These are phyloP conservation scores for Monopterus albus DNA, from an alignment of 2,113 vertebrate species.

Conservation along the genomic window DNA sequence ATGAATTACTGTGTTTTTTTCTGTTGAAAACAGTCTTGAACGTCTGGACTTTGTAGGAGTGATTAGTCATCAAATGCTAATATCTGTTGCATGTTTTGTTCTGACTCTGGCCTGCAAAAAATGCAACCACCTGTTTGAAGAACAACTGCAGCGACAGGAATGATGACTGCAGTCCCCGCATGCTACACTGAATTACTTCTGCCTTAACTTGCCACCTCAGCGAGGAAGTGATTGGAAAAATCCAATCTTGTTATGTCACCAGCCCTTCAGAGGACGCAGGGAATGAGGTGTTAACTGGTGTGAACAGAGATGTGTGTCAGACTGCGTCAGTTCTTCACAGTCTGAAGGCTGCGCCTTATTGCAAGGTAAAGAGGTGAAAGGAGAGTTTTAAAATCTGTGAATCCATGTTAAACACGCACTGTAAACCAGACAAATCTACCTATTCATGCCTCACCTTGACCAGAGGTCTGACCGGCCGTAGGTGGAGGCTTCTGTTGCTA, in stretches of 20 bases:
- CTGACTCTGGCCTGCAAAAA: too few relatives aligned
- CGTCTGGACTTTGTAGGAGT: too few relatives aligned
- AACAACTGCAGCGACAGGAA: neutral
- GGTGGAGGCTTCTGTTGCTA: conserved; percentile 81
- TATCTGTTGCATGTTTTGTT: too few relatives aligned
- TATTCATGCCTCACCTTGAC: conserved; percentile 85
- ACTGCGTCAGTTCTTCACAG: neutral
- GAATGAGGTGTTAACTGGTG: neutral
- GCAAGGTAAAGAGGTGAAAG: neutral
- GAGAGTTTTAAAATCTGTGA: neutral
- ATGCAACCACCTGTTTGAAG: neutral
- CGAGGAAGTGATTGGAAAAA: conserved; percentile 50
- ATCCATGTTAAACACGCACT: too few relatives aligned
- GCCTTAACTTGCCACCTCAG: conserved; percentile 15
- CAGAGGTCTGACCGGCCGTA: conserved; percentile 82
- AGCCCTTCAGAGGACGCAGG: conserved; percentile 34
- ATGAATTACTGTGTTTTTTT: too few relatives aligned
- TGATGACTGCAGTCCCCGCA: conserved; percentile 4
- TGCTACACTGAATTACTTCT: conserved; percentile 26
- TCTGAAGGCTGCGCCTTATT: neutral
- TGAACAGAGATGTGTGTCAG: neutral
- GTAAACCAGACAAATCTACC: neutral
- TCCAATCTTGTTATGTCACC: conserved; percentile 44
- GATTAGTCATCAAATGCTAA: neutral
- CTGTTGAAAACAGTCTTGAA: neutral